Evolutionary conservation across 1,140 invertebrate genomes (phyloP).

Genomic region (Acromyrmex echinatior): DNA sequence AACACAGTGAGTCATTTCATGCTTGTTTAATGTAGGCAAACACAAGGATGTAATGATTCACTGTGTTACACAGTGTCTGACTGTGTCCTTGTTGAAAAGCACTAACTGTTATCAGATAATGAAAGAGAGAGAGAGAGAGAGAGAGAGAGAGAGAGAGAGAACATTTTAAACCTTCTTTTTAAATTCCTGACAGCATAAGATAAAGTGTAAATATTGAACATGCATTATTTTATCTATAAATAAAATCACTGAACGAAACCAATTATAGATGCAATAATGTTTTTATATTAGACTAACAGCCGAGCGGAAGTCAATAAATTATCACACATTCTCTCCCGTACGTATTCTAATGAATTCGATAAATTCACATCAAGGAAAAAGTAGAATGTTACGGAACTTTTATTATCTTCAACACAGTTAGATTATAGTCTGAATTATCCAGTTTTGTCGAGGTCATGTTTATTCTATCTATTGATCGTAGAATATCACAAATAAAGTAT

Average conservation of each 20-base stretch:
- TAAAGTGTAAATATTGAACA: conserved; percentile 14
- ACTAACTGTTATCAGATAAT: too few species aligned
- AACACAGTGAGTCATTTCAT: too few species aligned
- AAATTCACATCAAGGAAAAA: conserved; percentile 33
- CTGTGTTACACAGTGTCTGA: too few species aligned
- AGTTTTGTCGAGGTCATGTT: conserved; percentile 46
- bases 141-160: too few species aligned
- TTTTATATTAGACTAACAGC: conserved; percentile 16
- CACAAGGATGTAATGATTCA: too few species aligned
- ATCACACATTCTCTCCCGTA: background rate
- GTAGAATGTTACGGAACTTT: conserved; percentile 18
- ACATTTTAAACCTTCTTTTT: conserved; percentile 26
- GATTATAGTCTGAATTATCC: conserved; percentile 46
- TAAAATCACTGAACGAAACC: conserved; percentile 39
- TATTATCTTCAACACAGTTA: conserved; percentile 27
- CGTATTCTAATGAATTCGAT: background rate
- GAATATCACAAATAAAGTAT: conserved; percentile 46
- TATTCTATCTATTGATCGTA: conserved; percentile 52
- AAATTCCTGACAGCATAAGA: background rate
- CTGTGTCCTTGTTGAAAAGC: too few species aligned
- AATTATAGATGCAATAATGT: conserved; percentile 36
- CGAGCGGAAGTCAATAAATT: conserved; percentile 31
- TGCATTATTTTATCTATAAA: conserved; percentile 22
- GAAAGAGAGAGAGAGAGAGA: too few species aligned
- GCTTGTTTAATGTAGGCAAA: too few species aligned